Evolutionary conservation across 2,888 invertebrate genomes (phyloP).

Genomic region (Drosophila ochracea): DNA sequence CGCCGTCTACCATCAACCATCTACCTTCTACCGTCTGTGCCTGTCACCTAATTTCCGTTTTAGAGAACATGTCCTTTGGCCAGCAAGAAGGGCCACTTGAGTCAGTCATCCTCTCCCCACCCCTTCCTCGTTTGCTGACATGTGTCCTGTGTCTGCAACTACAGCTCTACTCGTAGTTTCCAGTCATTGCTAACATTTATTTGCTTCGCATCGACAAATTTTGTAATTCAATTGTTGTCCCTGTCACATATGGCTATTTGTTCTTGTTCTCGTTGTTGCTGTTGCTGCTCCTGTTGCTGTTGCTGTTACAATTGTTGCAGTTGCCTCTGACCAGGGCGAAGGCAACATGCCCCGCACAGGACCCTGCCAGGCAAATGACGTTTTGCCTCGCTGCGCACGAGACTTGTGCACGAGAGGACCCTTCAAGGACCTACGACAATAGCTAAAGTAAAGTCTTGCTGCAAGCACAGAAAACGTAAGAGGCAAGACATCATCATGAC

Average conservation of each 20-base stretch:
- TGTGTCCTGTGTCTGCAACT: conserved; percentile 36
- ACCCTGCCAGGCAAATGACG: conserved; percentile 41
- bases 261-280: conserved; percentile 18
- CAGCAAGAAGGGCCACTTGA: conserved; percentile 55
- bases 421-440: conserved; percentile 79
- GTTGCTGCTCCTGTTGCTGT: conserved; percentile 17
- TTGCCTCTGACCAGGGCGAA: conserved; percentile 25
- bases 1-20: conserved; percentile 28
- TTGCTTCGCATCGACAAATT: conserved; percentile 40
- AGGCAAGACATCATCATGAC: conserved; percentile 37
- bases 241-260: conserved; percentile 57
- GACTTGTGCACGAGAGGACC: conserved; percentile 38
- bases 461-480: conserved; percentile 37
- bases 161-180: conserved; percentile 49
- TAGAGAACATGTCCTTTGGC: conserved; percentile 70
- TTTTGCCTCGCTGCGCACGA: conserved; percentile 44
- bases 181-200: conserved; percentile 57
- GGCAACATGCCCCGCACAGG: conserved; percentile 3
- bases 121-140: conserved; percentile 27
- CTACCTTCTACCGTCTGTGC: conserved; percentile 55
- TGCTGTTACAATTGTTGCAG: conserved; percentile 35
- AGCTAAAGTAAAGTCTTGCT: conserved; percentile 49
- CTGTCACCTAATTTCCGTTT: conserved; percentile 81
- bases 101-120: conserved; percentile 4
- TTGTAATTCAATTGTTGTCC: conserved; percentile 78